phyloP scores from a whole-genome alignment of 2,888 invertebrate species.

The Caenorhabditis doughertyi region DNA sequence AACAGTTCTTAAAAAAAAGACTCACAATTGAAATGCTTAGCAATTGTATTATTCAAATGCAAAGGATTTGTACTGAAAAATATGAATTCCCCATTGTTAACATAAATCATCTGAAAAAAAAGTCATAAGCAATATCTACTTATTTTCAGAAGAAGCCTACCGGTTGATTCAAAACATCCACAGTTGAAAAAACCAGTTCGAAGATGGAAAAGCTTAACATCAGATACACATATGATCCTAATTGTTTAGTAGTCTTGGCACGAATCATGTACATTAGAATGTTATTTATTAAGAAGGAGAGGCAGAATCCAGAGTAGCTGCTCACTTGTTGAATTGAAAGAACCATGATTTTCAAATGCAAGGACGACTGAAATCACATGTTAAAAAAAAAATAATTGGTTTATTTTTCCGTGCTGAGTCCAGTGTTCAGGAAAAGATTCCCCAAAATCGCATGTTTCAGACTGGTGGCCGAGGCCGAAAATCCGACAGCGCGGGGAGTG shows the following conservation, averaged over 20 bases:
- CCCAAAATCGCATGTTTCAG: no score
- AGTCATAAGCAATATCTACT: neutral
- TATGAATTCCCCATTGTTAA: slow-evolving; percentile 44
- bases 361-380: no score
- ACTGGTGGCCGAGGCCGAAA: no score
- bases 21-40: slow-evolving; percentile 52
- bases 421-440: no score
- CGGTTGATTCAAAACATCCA: slow-evolving; percentile 54
- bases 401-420: no score
- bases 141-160: slow-evolving; percentile 9
- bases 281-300: slow-evolving; percentile 32
- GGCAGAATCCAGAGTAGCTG: slow-evolving; percentile 39
- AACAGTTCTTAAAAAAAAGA: no score
- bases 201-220: slow-evolving; percentile 54
- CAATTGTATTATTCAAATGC: slow-evolving; percentile 19
- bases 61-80: slow-evolving; percentile 54
- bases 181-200: slow-evolving; percentile 40
- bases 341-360: slow-evolving; percentile 5
- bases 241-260: slow-evolving; percentile 47
- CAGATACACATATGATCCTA: slow-evolving; percentile 50
- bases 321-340: slow-evolving; percentile 41
- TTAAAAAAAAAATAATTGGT: no score
- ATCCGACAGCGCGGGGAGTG: no score
- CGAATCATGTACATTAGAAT: slow-evolving; percentile 54
- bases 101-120: slow-evolving; percentile 50